These are phyloP conservation scores for Hirtodrosophila histrioides DNA, from an alignment of 2,888 invertebrate genomes.

Conservation along the genomic window DNA sequence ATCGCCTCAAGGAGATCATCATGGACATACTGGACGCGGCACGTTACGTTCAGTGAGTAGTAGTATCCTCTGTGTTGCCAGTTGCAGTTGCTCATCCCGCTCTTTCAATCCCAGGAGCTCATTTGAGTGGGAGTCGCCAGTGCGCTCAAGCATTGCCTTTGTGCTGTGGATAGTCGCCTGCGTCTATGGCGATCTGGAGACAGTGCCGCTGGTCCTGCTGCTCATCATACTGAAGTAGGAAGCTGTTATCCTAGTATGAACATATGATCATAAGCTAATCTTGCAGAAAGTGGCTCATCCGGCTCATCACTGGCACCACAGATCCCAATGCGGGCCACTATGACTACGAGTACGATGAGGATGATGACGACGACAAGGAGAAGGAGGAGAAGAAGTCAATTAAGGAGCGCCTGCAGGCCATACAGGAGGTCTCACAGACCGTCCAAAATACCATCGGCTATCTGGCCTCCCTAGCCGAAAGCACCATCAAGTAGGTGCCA, in stretches of 20 bases:
- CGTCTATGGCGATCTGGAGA: slow-evolving; percentile 98
- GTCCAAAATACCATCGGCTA: slow-evolving; percentile 98
- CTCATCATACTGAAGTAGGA: slow-evolving; percentile 89
- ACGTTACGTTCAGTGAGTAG: slow-evolving; percentile 94
- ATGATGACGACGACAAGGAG: slow-evolving; percentile 96
- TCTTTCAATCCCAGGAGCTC: slow-evolving; percentile 89
- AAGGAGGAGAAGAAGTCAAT: slow-evolving; percentile 98
- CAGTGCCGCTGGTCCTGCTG: slow-evolving; percentile 93
- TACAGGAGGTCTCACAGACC: slow-evolving; percentile 98
- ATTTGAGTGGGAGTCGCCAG: slow-evolving; percentile 97
- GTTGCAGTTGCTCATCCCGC: not conserved
- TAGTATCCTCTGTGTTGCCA: not conserved
- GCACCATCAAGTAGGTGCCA: slow-evolving; percentile 94
- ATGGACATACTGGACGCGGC: slow-evolving; percentile 95
- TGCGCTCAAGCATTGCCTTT: slow-evolving; percentile 93
- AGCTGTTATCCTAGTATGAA: not conserved
- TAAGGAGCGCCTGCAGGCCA: slow-evolving; percentile 96
- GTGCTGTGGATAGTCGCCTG: slow-evolving; percentile 94
- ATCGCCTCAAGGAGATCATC: slow-evolving; percentile 94
- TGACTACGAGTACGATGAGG: slow-evolving; percentile 89
- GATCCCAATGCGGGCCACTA: slow-evolving; percentile 83
- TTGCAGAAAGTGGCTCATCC: slow-evolving; percentile 83
- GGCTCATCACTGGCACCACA: slow-evolving; percentile 82
- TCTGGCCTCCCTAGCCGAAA: slow-evolving; percentile 96
- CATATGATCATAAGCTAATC: not conserved